Evolutionary conservation across 2,888 invertebrate species (phyloP), one percentile per base, ranked within the genome.

Genomic region (Coremacera marginata): DNA sequence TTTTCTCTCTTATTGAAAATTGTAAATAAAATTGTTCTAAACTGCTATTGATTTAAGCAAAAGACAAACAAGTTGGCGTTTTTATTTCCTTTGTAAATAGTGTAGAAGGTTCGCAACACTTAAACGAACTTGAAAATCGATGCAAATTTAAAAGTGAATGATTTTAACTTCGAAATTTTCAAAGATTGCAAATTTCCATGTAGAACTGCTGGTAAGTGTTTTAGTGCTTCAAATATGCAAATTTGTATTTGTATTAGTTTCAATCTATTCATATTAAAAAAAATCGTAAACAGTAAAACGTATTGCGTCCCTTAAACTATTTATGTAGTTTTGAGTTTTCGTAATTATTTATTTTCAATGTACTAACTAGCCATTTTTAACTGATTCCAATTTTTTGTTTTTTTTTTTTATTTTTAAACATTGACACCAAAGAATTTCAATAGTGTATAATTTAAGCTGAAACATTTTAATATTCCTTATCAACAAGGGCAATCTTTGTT

Each of bases 1-100:
- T 27, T 71, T 31, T 67, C 49, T 44, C 52, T 60, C 27, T 70
- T 51, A 55, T 55, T 57, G 37, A n/a, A 57, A 52, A n/a, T 34
- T 77, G 77, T 77, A 76, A 76, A 76, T 76, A 77, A 77, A 77
- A 72, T 44, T 76, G 31, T 60, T 72, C 51, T n/a, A 77, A 70
- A 77, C 49, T 77, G 76, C 72, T 68, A 57, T 76, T 71, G 55
- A 76, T 76, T 76, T 71, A 76, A 76, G 70, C 70, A 71, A 72
- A 51, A 73, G 55, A 70, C 60, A 62, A n/a, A 70, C 44, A 65
- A 65, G 52, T 22, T 62, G 34, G 71, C 60, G 77, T 77, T 77
- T 77, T 77, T 72, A 72, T 77, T 77, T 51, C 27, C 11, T 16
- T 63, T 22, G 25, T 63, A 57, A 19, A 27, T 25, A 60, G 27